Conservation (phyloP, 1,140 invertebrate genomes). For the Holotrichia oblita region DNA sequence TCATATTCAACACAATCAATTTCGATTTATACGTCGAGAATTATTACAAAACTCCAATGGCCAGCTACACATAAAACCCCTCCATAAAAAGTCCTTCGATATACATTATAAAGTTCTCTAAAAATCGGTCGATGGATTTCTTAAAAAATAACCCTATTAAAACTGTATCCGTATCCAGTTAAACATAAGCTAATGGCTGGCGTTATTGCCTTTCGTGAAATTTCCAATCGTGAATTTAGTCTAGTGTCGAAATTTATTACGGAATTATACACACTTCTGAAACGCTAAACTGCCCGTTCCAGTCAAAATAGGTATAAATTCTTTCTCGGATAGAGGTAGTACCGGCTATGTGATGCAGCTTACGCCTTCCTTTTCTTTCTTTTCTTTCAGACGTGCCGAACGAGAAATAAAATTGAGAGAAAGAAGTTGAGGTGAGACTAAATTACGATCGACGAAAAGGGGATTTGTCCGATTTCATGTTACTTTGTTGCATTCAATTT, state of each 20-base stretch:
- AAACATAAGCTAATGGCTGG: neutral
- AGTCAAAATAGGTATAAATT: conserved; percentile 37
- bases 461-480: conserved; percentile 23
- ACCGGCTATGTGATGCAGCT: neutral
- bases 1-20: neutral
- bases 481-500: conserved; percentile 31
- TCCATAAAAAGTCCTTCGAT: neutral
- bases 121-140: neutral
- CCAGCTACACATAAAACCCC: no score
- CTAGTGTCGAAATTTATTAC: conserved; percentile 34
- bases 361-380: neutral
- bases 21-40: neutral
- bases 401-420: conserved; percentile 12
- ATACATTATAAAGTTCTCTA: neutral
- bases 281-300: conserved; percentile 30
- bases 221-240: conserved; percentile 36
- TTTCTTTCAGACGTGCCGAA: neutral
- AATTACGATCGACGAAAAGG: conserved; percentile 3
- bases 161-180: conserved; percentile 11
- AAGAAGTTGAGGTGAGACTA: neutral
- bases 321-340: neutral
- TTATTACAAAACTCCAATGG: neutral
- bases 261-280: conserved; percentile 36
- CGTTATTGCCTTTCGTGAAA: conserved; percentile 28
- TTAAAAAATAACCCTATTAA: conserved; percentile 15